Evolutionary conservation across 2,888 invertebrate genomes (phyloP).

Genomic region (Hydropsyche betteni): DNA sequence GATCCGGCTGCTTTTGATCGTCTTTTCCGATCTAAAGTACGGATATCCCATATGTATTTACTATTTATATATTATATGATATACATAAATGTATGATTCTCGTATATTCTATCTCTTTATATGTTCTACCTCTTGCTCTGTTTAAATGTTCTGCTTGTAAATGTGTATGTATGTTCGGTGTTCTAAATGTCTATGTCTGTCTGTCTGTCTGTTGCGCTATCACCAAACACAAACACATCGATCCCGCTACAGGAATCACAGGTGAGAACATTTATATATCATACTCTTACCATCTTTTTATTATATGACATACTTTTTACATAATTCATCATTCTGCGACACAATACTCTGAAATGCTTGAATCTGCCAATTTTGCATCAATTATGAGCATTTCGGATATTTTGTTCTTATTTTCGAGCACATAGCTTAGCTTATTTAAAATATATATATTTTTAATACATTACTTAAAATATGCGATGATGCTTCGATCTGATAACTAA

Average conservation of each 20-base stretch:
- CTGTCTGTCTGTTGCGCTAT: slow-evolving; percentile 51
- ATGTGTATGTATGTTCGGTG: slow-evolving; percentile 50
- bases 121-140: slow-evolving; percentile 36
- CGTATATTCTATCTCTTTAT: background rate
- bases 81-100: slow-evolving; percentile 20
- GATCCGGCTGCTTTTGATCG: background rate
- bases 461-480: no score
- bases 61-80: slow-evolving; percentile 1
- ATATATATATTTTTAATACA: no score
- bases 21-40: slow-evolving; percentile 34
- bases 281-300: background rate
- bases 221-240: slow-evolving; percentile 45
- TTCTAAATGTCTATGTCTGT: slow-evolving; percentile 50
- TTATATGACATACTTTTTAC: background rate
- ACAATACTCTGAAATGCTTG: no score
- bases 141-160: slow-evolving; percentile 47
- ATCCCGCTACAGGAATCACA: slow-evolving; percentile 50
- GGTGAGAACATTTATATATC: slow-evolving; percentile 46
- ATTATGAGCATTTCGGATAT: background rate
- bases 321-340: no score
- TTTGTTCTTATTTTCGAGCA: background rate
- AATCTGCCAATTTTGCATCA: background rate
- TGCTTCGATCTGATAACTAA: no score
- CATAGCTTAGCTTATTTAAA: background rate
- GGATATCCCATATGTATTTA: slow-evolving; percentile 19